These are phyloP conservation scores for Helicoverpa zea DNA, from an alignment of 1,140 invertebrate species.

Conservation along the genomic window DNA sequence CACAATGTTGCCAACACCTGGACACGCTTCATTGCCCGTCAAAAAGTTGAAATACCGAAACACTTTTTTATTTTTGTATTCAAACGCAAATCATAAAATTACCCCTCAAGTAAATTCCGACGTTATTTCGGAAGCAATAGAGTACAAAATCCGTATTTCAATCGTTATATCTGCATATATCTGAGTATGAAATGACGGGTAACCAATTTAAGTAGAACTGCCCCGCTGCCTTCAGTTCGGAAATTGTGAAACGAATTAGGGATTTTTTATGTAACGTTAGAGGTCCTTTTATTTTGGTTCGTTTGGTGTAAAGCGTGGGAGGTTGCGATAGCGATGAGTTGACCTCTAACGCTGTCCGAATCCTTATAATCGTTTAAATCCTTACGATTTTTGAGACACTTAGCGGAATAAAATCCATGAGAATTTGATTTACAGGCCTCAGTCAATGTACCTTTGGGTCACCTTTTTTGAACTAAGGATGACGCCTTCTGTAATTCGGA, in stretches of 20 bases:
- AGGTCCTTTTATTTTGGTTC: slow-evolving; percentile 39
- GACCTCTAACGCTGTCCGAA: too few relatives aligned
- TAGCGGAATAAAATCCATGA: too few relatives aligned
- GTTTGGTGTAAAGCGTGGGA: neutral
- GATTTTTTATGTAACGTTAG: slow-evolving; percentile 40
- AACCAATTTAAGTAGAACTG: slow-evolving; percentile 23
- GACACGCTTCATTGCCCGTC: slow-evolving; percentile 58
- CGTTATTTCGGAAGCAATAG: slow-evolving; percentile 15
- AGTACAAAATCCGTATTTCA: neutral
- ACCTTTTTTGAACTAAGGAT: too few relatives aligned
- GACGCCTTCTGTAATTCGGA: too few relatives aligned
- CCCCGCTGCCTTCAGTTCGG: slow-evolving; percentile 5
- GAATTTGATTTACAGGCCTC: too few relatives aligned
- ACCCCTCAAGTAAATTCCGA: neutral
- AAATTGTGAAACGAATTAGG: slow-evolving; percentile 32
- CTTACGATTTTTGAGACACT: too few relatives aligned
- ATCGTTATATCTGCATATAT: neutral
- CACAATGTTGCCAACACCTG: slow-evolving; percentile 54
- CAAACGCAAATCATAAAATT: slow-evolving; percentile 35
- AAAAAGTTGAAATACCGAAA: slow-evolving; percentile 57
- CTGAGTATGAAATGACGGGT: slow-evolving; percentile 29
- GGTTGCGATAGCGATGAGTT: neutral
- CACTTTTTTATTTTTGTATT: slow-evolving; percentile 48
- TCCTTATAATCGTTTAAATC: too few relatives aligned
- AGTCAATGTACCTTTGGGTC: too few relatives aligned